Evolutionary conservation across 1,140 invertebrate genomes (phyloP), one percentile per base, ranked within the genome.

Genomic region (Pseudomyrmex gracilis): DNA sequence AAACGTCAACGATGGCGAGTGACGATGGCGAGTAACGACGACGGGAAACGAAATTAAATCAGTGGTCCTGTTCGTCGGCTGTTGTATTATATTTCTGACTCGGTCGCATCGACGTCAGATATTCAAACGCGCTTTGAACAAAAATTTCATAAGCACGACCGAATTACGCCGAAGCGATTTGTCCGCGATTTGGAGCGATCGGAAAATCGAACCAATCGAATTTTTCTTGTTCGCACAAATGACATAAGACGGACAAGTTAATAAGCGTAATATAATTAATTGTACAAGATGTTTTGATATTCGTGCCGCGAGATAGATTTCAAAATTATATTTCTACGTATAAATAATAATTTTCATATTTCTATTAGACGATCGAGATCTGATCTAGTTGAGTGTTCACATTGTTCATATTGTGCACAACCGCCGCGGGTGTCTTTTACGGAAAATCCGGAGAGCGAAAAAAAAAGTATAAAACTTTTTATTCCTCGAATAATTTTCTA

Each of bases 401-500:
- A 13, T 10, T 53, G 51, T 12, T 58, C 45, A 55, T 68, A 57
- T 45, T 20, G 7, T 77, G 15, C 22, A 20, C 12, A 34, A 34
- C 34, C 34, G 15, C 12, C 12, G 47, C 2, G 9, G 24, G n/a
- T 60, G 60, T 3, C 20, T 55, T 45, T 45, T 47, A 34, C 10
- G 51, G 43, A 68, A 45, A 78, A 68, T 60, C 34, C 57, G 17
- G 24, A 1, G 12, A 34, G 34, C 34, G 34, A 8, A 8, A n/a
- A 17, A 8, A 8, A n/a, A 17, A 53, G 24, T 47, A 53, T 73
- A 82, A 82, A 78, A 34, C 34, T 70, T 55, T 55, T 22, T 22
- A 78, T 68, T 20, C 43, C 51, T 24, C 34, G 58, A 82, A 82
- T 82, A 63, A 82, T 82, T 73, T 70, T 63, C 47, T 22, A 43